Evolutionary conservation across 1,140 invertebrate genomes (phyloP).

Genomic region (Hesperophylax magnus): DNA sequence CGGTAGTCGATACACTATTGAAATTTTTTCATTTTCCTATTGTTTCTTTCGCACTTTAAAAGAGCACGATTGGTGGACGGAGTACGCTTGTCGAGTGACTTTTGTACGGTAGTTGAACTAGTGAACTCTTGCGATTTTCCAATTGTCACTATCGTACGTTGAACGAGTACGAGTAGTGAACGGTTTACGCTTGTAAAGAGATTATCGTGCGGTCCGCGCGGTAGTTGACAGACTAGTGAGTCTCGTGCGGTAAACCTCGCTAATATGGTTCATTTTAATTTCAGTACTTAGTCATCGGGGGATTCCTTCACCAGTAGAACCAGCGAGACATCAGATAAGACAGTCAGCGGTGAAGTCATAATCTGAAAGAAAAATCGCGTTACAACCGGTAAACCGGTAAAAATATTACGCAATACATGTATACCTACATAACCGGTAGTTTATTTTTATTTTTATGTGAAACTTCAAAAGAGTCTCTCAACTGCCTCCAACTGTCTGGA

Average conservation of each 20-base stretch:
- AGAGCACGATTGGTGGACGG: too few species aligned
- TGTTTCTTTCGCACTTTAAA: too few species aligned
- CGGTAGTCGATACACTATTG: background rate
- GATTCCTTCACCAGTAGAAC: background rate
- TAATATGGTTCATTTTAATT: constrained; percentile 10
- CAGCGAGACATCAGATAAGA: background rate
- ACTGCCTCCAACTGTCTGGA: too few species aligned
- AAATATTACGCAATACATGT: background rate
- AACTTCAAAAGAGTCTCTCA: too few species aligned
- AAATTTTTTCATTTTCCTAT: too few species aligned
- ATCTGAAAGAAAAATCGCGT: background rate
- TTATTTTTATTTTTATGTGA: too few species aligned
- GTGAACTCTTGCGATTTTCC: too few species aligned
- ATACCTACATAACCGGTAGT: too few species aligned
- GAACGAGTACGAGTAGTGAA: too few species aligned
- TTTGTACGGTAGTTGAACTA: too few species aligned
- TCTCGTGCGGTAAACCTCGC: background rate
- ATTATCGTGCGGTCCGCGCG: background rate
- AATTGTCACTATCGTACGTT: too few species aligned
- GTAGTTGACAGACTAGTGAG: background rate
- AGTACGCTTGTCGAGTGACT: too few species aligned
- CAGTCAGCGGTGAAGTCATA: constrained; percentile 17
- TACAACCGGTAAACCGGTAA: background rate
- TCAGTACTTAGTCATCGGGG: background rate
- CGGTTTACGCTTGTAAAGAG: background rate